A percentile compares a stretch with the other conserved stretches of the same genome.
Conservation (phyloP, 2,888 invertebrate species). For the Sminthurides aquaticus region DNA sequence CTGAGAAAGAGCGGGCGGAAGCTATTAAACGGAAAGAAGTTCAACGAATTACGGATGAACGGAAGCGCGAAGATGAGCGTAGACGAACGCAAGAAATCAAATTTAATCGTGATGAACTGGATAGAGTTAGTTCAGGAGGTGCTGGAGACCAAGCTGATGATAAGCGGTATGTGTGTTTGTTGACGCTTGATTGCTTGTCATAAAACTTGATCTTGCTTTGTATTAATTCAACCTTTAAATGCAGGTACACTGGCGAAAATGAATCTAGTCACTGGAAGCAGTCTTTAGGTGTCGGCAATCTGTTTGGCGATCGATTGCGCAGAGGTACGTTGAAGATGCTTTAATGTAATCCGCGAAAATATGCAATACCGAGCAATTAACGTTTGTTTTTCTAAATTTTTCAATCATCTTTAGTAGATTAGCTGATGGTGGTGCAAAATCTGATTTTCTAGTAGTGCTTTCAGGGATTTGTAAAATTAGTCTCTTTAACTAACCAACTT, state of each 20-base stretch:
- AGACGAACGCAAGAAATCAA: conserved; percentile 52
- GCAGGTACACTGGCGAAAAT: conserved; percentile 19
- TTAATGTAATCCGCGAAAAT: not conserved
- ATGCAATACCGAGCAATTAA: not conserved
- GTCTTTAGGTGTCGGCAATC: conserved; percentile 36
- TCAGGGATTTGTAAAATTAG: too few relatives aligned
- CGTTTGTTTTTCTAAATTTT: not conserved
- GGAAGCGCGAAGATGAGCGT: conserved; percentile 58
- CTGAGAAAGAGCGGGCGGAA: conserved; percentile 75
- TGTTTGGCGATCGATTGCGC: conserved; percentile 60
- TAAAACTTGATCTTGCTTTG: not conserved
- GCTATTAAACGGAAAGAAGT: conserved; percentile 79
- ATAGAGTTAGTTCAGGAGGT: conserved; percentile 43
- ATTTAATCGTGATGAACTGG: conserved; percentile 48
- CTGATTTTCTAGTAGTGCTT: too few relatives aligned
- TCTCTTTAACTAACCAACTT: too few relatives aligned
- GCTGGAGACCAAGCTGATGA: conserved; percentile 21
- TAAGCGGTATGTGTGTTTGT: conserved; percentile 22
- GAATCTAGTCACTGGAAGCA: conserved; percentile 30
- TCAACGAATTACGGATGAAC: conserved; percentile 71
- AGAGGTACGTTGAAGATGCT: conserved; percentile 52
- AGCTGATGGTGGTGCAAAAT: too few relatives aligned
- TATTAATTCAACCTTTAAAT: conserved; percentile 2
- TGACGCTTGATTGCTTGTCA: not conserved
- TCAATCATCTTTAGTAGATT: too few relatives aligned